A percentile compares a stretch with the other conserved stretches of the same genome.
Conservation (phyloP, 2,797 vertebrate genomes). For the Sebastes oblongus region DNA sequence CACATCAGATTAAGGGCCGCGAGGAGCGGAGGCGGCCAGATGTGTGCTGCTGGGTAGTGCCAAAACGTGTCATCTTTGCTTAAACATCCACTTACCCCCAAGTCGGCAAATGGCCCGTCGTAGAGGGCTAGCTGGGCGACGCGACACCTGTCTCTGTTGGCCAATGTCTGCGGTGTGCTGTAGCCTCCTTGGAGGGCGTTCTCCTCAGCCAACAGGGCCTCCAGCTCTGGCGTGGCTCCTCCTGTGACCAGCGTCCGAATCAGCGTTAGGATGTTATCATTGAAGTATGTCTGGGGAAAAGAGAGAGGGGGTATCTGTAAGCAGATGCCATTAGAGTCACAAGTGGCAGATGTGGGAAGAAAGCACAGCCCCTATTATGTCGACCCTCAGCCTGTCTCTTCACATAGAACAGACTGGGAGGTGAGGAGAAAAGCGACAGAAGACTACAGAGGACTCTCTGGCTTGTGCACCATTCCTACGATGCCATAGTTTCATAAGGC, state of each 20-base stretch:
- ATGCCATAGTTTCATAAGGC: neutral
- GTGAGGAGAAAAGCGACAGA: constrained; percentile 80
- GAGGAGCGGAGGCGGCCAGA: constrained; percentile 58
- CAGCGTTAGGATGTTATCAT: constrained; percentile 99
- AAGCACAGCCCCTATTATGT: constrained; percentile 73
- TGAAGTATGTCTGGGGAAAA: constrained; percentile 96
- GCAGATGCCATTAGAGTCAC: constrained; percentile 79
- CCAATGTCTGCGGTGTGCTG: constrained; percentile 97
- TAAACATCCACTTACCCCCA: constrained; percentile 87
- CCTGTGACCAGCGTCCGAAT: constrained; percentile 99
- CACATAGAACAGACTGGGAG: constrained; percentile 79
- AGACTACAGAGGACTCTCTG: constrained; percentile 74
- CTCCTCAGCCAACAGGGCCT: constrained; percentile 95
- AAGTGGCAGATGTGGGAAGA: constrained; percentile 56
- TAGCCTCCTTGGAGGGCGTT: constrained; percentile 96
- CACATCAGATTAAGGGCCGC: constrained; percentile 70
- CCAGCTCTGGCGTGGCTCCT: constrained; percentile 97
- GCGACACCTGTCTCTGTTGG: constrained; percentile 98
- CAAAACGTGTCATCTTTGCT: constrained; percentile 75
- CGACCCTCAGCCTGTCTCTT: constrained; percentile 82
- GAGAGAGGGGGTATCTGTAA: constrained; percentile 71
- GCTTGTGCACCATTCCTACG: neutral
- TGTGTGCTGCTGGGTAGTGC: constrained; percentile 71
- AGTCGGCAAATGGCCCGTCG: constrained; percentile 97
- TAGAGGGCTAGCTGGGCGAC: constrained; percentile 97